Evolutionary conservation across 2,113 vertebrate genomes (phyloP).

Genomic region (Oncorhynchus keta): DNA sequence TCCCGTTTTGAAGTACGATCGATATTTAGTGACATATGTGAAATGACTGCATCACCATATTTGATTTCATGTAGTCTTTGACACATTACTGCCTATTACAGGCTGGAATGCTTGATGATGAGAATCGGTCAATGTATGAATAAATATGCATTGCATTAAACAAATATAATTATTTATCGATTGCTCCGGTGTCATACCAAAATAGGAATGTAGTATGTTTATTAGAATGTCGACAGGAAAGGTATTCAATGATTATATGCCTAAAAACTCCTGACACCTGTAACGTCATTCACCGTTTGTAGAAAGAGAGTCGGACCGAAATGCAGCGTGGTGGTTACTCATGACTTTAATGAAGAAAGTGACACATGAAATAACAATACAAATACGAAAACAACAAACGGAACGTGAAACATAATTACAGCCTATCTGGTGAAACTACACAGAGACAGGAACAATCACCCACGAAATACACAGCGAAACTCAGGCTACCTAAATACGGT

Average conservation of each 20-base stretch:
- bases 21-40: neutral
- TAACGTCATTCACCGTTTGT: too few relatives aligned
- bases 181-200: conserved; percentile 8
- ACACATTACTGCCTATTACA: conserved; percentile 43
- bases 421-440: too few relatives aligned
- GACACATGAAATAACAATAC: too few relatives aligned
- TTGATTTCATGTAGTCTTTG: conserved; percentile 43
- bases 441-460: too few relatives aligned
- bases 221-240: neutral
- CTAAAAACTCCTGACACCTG: neutral
- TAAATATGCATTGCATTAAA: conserved; percentile 31
- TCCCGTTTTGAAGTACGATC: neutral
- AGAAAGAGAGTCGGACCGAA: too few relatives aligned
- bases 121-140: conserved; percentile 20
- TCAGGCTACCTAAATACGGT: too few relatives aligned
- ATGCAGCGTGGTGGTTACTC: too few relatives aligned
- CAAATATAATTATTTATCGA: conserved; percentile 37
- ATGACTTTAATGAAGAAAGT: too few relatives aligned
- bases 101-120: conserved; percentile 56
- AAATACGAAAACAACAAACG: too few relatives aligned
- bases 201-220: neutral
- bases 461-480: too few relatives aligned
- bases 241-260: conserved; percentile 3
- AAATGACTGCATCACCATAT: conserved; percentile 51
- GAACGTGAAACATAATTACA: too few relatives aligned